phyloP scores from a whole-genome alignment of 1,140 invertebrate species.

The Lucilia cuprina region DNA sequence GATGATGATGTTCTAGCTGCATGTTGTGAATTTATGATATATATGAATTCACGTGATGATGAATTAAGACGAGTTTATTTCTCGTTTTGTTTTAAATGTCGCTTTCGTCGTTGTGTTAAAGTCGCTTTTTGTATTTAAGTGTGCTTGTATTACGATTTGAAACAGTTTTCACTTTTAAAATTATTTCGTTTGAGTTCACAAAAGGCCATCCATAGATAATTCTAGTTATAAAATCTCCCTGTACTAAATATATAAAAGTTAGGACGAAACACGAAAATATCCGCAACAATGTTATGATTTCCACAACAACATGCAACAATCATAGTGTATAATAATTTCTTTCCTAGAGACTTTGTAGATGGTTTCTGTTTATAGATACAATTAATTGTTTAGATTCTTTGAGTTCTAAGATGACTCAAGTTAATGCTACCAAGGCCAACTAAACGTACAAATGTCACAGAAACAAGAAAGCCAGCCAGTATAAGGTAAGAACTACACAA shows the following conservation, averaged over 20 bases:
- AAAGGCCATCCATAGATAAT: not conserved
- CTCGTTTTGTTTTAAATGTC: not conserved
- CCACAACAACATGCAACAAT: not conserved
- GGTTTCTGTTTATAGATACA: no score
- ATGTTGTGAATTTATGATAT: not conserved
- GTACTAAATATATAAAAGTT: not conserved
- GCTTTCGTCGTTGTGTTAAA: not conserved
- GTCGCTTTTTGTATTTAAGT: not conserved
- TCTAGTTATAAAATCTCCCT: no score
- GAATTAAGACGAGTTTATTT: not conserved
- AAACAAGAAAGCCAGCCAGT: no score
- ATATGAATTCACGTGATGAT: not conserved
- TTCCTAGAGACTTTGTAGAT: no score
- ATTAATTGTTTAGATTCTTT: no score
- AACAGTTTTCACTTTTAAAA: not conserved
- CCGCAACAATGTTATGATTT: not conserved
- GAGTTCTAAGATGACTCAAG: no score
- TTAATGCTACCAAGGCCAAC: no score
- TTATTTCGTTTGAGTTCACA: not conserved
- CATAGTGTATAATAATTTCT: not conserved
- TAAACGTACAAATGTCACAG: no score
- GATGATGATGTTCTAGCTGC: no score
- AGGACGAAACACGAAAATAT: not conserved
- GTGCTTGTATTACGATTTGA: not conserved
- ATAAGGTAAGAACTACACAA: no score